phyloP scores from a whole-genome alignment of 2,888 invertebrate species.

The Panzeria rudis region DNA sequence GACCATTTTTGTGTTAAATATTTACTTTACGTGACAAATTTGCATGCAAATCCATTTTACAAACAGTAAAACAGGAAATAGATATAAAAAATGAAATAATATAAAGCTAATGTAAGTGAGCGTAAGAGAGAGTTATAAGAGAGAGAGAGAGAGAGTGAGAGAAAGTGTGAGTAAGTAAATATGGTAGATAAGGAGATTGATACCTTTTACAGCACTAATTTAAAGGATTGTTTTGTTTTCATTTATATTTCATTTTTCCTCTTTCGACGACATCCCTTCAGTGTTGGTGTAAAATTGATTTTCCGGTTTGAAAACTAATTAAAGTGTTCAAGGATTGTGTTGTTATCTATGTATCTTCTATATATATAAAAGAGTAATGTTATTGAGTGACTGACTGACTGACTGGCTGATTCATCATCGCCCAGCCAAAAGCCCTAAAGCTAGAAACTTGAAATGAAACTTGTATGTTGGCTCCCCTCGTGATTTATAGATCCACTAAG shows the following conservation, averaged over 20 bases:
- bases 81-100: slow-evolving; percentile 1
- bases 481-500: too few relatives aligned
- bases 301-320: slow-evolving; percentile 48
- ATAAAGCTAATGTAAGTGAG: slow-evolving; percentile 7
- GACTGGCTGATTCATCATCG: too few relatives aligned
- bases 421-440: too few relatives aligned
- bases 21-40: slow-evolving; percentile 74
- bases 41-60: slow-evolving; percentile 74
- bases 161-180: background rate
- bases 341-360: too few relatives aligned
- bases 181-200: slow-evolving; percentile 6
- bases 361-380: too few relatives aligned
- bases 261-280: background rate
- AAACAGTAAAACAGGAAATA: slow-evolving; percentile 46
- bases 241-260: background rate
- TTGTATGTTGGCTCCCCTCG: too few relatives aligned
- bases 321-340: slow-evolving; percentile 41
- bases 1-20: slow-evolving; percentile 68
- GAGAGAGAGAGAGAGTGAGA: background rate
- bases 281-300: slow-evolving; percentile 39
- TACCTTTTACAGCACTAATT: slow-evolving; percentile 33
- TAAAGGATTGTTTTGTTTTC: slow-evolving; percentile 34
- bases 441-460: too few relatives aligned
- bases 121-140: background rate
- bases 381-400: too few relatives aligned